Conservation (phyloP, 2,797 vertebrate genomes). For the Pterois miles region DNA sequence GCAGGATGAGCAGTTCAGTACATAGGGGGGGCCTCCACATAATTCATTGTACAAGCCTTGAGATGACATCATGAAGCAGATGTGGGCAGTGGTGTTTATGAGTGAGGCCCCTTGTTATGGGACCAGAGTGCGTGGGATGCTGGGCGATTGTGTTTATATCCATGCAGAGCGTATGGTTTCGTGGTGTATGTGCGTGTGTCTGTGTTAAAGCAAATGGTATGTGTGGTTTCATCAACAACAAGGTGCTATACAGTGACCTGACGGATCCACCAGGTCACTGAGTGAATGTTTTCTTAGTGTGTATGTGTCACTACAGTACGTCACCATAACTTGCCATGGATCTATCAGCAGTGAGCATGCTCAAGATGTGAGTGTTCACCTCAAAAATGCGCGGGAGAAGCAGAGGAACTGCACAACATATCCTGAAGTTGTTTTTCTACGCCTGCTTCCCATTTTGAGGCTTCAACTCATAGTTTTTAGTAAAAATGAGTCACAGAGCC, state of each 20-base stretch:
- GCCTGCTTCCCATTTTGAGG: constrained; percentile 56
- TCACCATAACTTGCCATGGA: neutral
- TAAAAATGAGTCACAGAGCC: constrained; percentile 62
- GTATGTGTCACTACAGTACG: constrained; percentile 4
- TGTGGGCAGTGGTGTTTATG: constrained; percentile 61
- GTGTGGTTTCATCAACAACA: constrained; percentile 40
- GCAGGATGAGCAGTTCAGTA: constrained; percentile 24
- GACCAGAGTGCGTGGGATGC: constrained; percentile 26
- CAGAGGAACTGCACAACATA: constrained; percentile 18
- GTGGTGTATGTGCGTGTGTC: constrained; percentile 10
- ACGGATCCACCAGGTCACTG: neutral
- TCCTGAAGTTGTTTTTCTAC: constrained; percentile 52
- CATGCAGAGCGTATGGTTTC: constrained; percentile 11
- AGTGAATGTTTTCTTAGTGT: constrained; percentile 4
- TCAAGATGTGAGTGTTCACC: constrained; percentile 33
- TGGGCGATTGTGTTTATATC: constrained; percentile 62
- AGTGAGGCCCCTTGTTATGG: constrained; percentile 58
- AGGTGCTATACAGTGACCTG: neutral
- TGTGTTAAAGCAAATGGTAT: constrained; percentile 38
- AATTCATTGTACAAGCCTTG: constrained; percentile 20
- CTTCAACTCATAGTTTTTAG: constrained; percentile 46
- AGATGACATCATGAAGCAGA: constrained; percentile 44
- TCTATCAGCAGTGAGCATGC: constrained; percentile 4
- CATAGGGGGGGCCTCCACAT: constrained; percentile 5
- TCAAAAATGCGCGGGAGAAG: constrained; percentile 55